Percentiles rank a stretch among this genome's conserved stretches.
phyloP scores from a whole-genome alignment of 37 sponge, comb jelly and placozoan genomes.

The Petrosia ficiformis region DNA sequence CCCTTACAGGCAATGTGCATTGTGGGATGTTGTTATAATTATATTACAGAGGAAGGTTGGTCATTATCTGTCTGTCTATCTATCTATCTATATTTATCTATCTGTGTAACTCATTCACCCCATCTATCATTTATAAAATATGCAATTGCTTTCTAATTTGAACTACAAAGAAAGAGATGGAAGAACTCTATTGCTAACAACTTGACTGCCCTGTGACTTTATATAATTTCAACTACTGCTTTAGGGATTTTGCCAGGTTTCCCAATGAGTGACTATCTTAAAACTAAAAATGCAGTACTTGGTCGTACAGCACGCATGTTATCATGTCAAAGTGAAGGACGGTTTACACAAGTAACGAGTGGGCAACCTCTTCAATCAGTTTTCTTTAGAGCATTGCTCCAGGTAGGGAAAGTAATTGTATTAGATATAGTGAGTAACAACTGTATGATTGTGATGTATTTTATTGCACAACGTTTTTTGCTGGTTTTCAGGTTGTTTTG shows the following conservation, averaged over 20 bases:
- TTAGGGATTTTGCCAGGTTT: slow-evolving; percentile 24
- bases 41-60: slow-evolving; percentile 37
- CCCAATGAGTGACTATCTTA: slow-evolving; percentile 38
- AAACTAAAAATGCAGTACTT: not conserved
- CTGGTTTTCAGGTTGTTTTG: slow-evolving; percentile 6
- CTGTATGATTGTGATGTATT: not conserved
- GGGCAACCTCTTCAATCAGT: slow-evolving; percentile 25
- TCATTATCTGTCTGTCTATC: not conserved
- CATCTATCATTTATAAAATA: too few species aligned
- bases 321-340: slow-evolving; percentile 27
- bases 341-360: slow-evolving; percentile 6
- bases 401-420: slow-evolving; percentile 28
- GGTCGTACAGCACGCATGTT: slow-evolving; percentile 49
- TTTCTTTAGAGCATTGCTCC: slow-evolving; percentile 50
- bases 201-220: too few species aligned
- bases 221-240: too few species aligned
- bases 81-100: too few species aligned
- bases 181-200: too few species aligned
- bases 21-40: slow-evolving; percentile 73
- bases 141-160: too few species aligned
- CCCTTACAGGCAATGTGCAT: slow-evolving; percentile 26
- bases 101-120: too few species aligned
- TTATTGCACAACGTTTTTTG: not conserved
- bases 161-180: too few species aligned
- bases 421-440: not conserved